Evolutionary conservation across 2,888 invertebrate species (phyloP), one percentile per base, ranked within the genome.

Genomic region (Epiblema foenella): DNA sequence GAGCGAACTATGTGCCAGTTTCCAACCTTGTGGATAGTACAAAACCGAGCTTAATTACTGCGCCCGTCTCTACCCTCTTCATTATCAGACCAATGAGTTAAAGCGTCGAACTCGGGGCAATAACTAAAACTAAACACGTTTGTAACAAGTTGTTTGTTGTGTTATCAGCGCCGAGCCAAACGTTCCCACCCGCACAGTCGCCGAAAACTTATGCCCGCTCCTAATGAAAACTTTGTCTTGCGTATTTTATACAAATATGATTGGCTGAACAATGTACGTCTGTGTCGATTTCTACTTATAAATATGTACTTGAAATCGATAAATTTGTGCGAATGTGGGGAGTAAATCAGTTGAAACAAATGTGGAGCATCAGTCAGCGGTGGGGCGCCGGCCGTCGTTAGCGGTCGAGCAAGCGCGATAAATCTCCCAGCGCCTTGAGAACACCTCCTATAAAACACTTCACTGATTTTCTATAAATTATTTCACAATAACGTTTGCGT

Each of bases 51-150:
- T 89, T 89, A 89, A 90, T 89, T 85, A 89, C 87, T 80, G 81
- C 80, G 77, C 80, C 80, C 81, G 78, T 79, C 77, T 79, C 81
- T 84, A 85, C 89, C 86, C 88, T 87, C 89, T 90, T 90, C 88
- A 90, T 91, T 91, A 91, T 88, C 88, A 86, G 88, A 89, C 82
- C 89, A 91, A 90, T 91, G 90, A 91, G 89, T 90, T 89, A 88
- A 89, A 89, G 85, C 89, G 88, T 89, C 90, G 90, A 92, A 91
- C 89, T 91, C 87, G 83, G 83, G 85, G 91, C 89, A 91, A 92
- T 91, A 92, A 91, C 92, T 92, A 90, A 92, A 92, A 92, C 92
- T 92, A 91, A 93, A 92, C 91, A 91, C 90, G 93, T 93, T 92
- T 90, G 92, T 91, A 93, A 93, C 93, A 91, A 93, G 91, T 92